A percentile compares a stretch with the other conserved stretches of the same genome.
Evolutionary conservation across 2,797 vertebrate species (phyloP).

Genomic region (Megaceryle alcyon): DNA sequence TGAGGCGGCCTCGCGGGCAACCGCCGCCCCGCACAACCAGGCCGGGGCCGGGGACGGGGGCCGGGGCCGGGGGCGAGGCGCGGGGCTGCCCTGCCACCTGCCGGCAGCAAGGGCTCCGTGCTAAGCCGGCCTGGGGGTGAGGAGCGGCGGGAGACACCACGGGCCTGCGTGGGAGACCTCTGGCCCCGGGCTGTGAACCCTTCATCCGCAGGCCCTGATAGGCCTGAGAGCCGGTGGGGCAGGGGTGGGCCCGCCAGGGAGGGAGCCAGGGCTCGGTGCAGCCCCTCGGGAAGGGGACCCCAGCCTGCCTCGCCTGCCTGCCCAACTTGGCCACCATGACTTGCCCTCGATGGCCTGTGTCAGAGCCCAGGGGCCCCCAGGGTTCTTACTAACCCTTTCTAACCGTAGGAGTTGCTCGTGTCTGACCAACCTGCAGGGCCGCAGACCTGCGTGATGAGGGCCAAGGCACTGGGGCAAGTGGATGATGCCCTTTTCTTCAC

Average conservation of each 20-base stretch:
- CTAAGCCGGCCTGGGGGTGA: neutral
- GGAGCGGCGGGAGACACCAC: neutral
- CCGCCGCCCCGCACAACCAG: neutral
- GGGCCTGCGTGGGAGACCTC: neutral
- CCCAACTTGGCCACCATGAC: fast-evolving
- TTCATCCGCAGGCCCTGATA: too few species aligned
- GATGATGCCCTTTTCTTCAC: too few species aligned
- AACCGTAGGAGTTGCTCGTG: neutral
- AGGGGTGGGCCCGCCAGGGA: too few species aligned
- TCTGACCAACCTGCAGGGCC: neutral
- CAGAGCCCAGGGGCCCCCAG: neutral
- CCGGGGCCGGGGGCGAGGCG: neutral
- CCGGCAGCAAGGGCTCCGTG: constrained; percentile 10
- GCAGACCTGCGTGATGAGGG: neutral
- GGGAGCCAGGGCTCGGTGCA: neutral
- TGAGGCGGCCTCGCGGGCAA: neutral
- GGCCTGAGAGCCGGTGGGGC: too few species aligned
- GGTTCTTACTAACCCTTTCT: neutral
- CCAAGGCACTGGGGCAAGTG: neutral
- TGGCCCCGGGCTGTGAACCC: neutral
- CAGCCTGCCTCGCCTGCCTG: fast-evolving
- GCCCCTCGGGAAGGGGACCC: neutral
- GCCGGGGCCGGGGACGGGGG: neutral
- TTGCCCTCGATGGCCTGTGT: neutral
- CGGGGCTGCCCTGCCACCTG: constrained; percentile 67